These are phyloP conservation scores for Syngnathus acus DNA, from an alignment of 2,797 vertebrate species.

Conservation along the genomic window DNA sequence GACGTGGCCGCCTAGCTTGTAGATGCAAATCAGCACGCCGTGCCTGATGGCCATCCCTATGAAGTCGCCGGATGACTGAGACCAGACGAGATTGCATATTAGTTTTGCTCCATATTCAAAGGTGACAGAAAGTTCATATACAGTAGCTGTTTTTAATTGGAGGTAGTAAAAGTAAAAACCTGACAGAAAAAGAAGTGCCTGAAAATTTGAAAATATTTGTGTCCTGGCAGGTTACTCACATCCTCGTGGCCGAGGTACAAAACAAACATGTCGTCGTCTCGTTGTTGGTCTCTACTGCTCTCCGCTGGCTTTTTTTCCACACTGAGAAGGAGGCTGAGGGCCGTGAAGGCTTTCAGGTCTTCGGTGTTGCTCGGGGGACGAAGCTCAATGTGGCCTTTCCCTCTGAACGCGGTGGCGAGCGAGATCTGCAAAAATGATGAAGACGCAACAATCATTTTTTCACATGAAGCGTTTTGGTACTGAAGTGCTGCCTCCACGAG, in stretches of 20 bases:
- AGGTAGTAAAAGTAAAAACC: neutral
- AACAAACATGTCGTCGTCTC: neutral
- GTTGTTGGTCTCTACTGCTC: neutral
- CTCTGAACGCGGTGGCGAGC: neutral
- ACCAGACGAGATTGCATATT: neutral
- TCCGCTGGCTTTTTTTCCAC: neutral
- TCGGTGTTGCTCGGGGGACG: neutral
- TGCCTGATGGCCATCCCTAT: constrained; percentile 4
- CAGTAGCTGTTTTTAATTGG: too few relatives aligned
- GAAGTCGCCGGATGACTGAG: constrained; percentile 1
- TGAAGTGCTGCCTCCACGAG: too few relatives aligned
- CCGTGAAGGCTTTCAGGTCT: constrained; percentile 1
- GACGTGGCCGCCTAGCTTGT: neutral
- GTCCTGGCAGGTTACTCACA: neutral
- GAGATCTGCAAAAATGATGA: neutral
- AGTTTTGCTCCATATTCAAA: neutral
- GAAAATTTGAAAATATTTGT: neutral
- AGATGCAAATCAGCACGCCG: neutral
- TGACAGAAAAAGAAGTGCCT: neutral
- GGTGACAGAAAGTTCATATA: too few relatives aligned
- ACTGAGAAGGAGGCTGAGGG: neutral
- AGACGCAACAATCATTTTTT: neutral
- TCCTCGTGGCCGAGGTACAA: neutral
- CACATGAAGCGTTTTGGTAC: too few relatives aligned
- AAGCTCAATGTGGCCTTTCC: constrained; percentile 3